These are phyloP conservation scores for Latrodectus hesperus DNA, from an alignment of 2,888 invertebrate genomes.

Conservation along the genomic window DNA sequence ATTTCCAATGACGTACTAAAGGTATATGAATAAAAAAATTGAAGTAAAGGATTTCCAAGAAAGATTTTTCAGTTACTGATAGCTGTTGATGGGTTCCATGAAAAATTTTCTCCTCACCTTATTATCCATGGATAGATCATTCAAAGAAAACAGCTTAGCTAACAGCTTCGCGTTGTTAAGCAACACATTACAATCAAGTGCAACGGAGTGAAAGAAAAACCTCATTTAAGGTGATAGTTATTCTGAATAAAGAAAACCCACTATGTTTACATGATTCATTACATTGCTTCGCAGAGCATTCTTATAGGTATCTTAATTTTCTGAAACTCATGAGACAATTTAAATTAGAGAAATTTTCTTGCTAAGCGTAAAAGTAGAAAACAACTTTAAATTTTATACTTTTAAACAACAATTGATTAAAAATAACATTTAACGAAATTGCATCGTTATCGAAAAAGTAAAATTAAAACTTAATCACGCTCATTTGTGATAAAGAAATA, in stretches of 20 bases:
- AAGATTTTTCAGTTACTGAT: neutral
- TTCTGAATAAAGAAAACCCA: neutral
- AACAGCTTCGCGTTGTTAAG: neutral
- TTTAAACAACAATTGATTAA: no score
- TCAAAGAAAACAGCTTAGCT: neutral
- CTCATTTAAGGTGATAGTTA: neutral
- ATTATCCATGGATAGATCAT: neutral
- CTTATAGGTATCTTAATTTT: no score
- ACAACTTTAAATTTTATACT: no score
- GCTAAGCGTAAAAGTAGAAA: no score
- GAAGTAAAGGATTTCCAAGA: constrained; percentile 1
- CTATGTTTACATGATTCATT: neutral
- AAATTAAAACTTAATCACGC: no score
- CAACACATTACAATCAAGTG: neutral
- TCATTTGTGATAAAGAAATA: no score
- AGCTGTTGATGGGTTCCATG: no score
- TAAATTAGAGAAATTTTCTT: no score
- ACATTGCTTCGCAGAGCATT: neutral
- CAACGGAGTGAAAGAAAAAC: neutral
- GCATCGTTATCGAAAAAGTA: no score
- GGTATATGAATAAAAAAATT: constrained; percentile 8
- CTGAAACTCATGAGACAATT: no score
- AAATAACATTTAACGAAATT: no score
- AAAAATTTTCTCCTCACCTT: neutral
- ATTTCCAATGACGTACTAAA: constrained; percentile 17